These are phyloP conservation scores for Crocodylus rhombifer DNA, from an alignment of 2,797 vertebrate genomes.

Conservation along the genomic window DNA sequence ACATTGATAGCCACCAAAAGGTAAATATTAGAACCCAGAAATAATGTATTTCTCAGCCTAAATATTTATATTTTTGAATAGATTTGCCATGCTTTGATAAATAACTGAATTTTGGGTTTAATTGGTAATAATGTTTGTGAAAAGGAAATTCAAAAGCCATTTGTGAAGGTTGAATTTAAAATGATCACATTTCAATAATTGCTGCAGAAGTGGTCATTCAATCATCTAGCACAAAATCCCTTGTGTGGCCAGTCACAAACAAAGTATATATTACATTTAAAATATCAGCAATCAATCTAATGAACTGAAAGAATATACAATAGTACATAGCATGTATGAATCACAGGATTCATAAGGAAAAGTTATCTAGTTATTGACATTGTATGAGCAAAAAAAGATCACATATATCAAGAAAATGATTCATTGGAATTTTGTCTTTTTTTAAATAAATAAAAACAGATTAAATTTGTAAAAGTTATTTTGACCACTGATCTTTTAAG, in stretches of 20 bases:
- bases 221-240: background rate
- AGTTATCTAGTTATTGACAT: background rate
- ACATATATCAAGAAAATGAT: background rate
- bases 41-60: background rate
- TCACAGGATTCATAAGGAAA: background rate
- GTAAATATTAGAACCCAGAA: background rate
- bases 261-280: fast-evolving
- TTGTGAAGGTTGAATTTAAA: too few species aligned
- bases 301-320: background rate
- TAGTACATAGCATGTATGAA: background rate
- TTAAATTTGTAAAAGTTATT: background rate
- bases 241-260: background rate
- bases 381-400: background rate
- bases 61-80: background rate
- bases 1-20: background rate
- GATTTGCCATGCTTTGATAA: background rate
- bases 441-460: background rate
- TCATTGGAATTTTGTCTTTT: background rate
- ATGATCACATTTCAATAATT: too few species aligned
- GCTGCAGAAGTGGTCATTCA: too few species aligned
- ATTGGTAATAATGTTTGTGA: background rate
- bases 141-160: background rate
- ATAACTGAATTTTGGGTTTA: background rate
- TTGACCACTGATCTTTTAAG: background rate
- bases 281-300: background rate